Evolutionary conservation across 2,113 vertebrate genomes (phyloP).

Genomic region (Rostratula benghalensis): DNA sequence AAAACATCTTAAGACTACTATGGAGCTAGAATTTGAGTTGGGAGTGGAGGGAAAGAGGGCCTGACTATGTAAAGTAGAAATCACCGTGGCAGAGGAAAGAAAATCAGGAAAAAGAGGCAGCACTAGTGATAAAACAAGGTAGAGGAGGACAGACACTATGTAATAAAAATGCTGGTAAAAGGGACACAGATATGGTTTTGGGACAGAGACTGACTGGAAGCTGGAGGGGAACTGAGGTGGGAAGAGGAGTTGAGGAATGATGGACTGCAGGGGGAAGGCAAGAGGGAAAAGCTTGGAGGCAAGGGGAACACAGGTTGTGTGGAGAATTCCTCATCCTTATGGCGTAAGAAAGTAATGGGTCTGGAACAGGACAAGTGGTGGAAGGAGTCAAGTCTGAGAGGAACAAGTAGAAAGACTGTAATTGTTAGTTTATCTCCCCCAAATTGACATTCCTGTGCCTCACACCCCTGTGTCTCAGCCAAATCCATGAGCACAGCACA

Average conservation of each 20-base stretch:
- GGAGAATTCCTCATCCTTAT: neutral
- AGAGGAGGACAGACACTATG: neutral
- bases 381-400: neutral
- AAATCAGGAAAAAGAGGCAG: neutral
- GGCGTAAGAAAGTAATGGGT: neutral
- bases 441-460: neutral
- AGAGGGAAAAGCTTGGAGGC: neutral
- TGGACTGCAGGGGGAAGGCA: neutral
- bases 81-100: neutral
- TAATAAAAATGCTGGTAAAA: neutral
- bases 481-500: neutral
- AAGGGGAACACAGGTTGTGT: neutral
- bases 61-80: neutral
- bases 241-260: neutral
- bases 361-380: neutral
- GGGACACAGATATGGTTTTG: neutral
- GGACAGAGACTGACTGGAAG: neutral
- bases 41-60: neutral
- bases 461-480: neutral
- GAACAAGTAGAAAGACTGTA: neutral
- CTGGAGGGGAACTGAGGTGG: neutral
- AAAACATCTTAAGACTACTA: neutral
- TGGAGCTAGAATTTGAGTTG: neutral
- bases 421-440: neutral
- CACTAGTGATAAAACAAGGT: neutral